Percentiles rank a stretch among this genome's conserved stretches.
Conservation (phyloP, 2,888 invertebrate species). For the Andrena fulva region DNA sequence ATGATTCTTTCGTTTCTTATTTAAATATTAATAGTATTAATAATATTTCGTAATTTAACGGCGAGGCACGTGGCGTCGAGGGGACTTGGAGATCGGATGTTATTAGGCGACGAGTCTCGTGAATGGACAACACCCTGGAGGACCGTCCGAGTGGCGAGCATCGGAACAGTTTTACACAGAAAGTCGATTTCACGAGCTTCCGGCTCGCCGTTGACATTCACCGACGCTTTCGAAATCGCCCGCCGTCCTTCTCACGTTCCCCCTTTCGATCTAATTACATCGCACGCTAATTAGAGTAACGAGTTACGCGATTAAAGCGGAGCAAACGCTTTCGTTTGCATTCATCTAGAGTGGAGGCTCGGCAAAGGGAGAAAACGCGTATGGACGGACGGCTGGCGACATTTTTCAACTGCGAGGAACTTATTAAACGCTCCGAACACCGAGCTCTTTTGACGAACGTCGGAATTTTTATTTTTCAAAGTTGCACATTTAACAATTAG, state of each 20-base stretch:
- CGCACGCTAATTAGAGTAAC: constrained; percentile 56
- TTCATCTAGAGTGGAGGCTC: constrained; percentile 8
- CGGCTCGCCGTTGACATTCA: constrained; percentile 59
- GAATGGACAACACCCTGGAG: constrained; percentile 38
- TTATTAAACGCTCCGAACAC: too few relatives aligned
- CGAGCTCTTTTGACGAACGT: too few relatives aligned
- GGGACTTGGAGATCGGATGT: constrained; percentile 7
- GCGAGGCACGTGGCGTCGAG: too few relatives aligned
- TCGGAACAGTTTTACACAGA: constrained; percentile 58
- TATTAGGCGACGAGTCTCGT: constrained; percentile 19
- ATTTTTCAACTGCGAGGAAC: background rate
- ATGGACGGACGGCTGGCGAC: background rate
- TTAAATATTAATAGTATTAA: too few relatives aligned
- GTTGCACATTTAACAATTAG: too few relatives aligned
- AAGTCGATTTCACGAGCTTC: constrained; percentile 68
- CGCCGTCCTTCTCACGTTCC: constrained; percentile 60
- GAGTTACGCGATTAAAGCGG: constrained; percentile 40
- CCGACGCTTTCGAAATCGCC: constrained; percentile 48
- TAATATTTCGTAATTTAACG: too few relatives aligned
- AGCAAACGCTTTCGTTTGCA: constrained; percentile 46
- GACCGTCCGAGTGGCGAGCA: constrained; percentile 10
- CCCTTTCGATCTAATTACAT: constrained; percentile 44
- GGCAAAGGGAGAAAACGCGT: background rate
- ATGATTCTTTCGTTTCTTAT: too few relatives aligned
- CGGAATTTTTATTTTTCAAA: too few relatives aligned